Evolutionary conservation across 2,888 invertebrate species (phyloP), one percentile per base, ranked within the genome.

Genomic region (Schrankia costaestrigalis): DNA sequence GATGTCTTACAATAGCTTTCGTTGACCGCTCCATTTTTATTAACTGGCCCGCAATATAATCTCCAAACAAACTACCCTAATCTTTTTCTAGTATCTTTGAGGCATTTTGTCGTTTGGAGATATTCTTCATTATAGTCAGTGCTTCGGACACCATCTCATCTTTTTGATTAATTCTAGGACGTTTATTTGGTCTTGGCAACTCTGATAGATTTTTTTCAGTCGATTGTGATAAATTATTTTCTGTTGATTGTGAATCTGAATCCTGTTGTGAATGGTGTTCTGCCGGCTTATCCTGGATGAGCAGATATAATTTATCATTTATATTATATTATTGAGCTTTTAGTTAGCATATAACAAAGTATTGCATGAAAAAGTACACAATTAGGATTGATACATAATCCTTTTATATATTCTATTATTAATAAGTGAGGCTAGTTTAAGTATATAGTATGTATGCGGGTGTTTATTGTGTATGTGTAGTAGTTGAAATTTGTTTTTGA

Each of bases 31-130:
- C 40, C 36, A 47, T 41, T 46, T 50, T 9, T 35, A 43, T 39
- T 18, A 50, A 28, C 24, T 47, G 35, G 4, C 22, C 25, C 19
- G 47, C 47, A 47, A 50, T 47, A 40, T 50, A 47, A 28, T 47
- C 44, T 34, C 44, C 41, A 42, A 42, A 42, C 11, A 43, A 35
- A 47, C 18, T 19, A 23, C 48, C 47, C 26, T 47, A 42, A 45
- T 50, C 45, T 48, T 50, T 40, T 40, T 14, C 9, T 2, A 9
- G n/a, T 22, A 9, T 22, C 9, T 22, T 22, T 22, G 22, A 6
- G 7, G 22, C 25, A 35, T 47, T 47, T 50, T 11, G 35, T 34
- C 42, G 47, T 35, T 45, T 11, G 31, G 39, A 35, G 42, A 50
- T 22, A 38, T 29, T 35, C 26, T 30, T 50, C 42, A 48, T 47